A percentile compares a stretch with the other conserved stretches of the same genome.
Evolutionary conservation across 2,113 vertebrate species (phyloP).

Genomic region (Dicerorhinus sumatrensis): DNA sequence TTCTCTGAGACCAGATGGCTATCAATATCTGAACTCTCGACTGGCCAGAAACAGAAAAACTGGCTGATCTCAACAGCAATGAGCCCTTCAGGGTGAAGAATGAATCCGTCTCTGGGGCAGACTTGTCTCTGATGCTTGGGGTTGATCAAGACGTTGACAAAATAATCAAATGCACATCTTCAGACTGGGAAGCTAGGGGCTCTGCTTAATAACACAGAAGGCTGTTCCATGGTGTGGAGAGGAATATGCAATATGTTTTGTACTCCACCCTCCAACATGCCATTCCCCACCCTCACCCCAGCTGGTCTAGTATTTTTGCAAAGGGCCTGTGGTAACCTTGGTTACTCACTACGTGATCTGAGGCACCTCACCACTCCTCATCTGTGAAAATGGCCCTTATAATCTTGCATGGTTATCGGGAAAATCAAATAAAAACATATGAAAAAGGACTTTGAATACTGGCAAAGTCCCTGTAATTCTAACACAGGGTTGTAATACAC

Average conservation of each 20-base stretch:
- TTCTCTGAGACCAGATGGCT: neutral
- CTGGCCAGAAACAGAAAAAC: neutral
- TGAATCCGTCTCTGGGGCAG: neutral
- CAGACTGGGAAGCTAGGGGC: rapidly evolving
- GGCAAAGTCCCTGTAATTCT: neutral
- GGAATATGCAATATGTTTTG: neutral
- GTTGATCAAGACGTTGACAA: neutral
- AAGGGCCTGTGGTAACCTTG: neutral
- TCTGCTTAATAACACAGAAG: rapidly evolving
- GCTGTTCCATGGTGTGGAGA: rapidly evolving
- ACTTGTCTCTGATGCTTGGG: neutral
- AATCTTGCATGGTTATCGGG: no score
- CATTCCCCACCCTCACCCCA: no score
- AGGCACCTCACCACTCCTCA: neutral
- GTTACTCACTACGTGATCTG: neutral
- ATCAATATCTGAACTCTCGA: neutral
- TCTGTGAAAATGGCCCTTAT: neutral
- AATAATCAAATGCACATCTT: neutral
- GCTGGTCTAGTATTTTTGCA: neutral
- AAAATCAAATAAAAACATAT: neutral
- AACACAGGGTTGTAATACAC: rapidly evolving
- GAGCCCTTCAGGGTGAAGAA: neutral
- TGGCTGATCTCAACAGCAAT: rapidly evolving
- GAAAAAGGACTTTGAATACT: neutral
- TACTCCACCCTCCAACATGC: neutral